A percentile compares a stretch with the other conserved stretches of the same genome.
Evolutionary conservation across 2,888 invertebrate genomes (phyloP).

Genomic region (Dasypolia templi): DNA sequence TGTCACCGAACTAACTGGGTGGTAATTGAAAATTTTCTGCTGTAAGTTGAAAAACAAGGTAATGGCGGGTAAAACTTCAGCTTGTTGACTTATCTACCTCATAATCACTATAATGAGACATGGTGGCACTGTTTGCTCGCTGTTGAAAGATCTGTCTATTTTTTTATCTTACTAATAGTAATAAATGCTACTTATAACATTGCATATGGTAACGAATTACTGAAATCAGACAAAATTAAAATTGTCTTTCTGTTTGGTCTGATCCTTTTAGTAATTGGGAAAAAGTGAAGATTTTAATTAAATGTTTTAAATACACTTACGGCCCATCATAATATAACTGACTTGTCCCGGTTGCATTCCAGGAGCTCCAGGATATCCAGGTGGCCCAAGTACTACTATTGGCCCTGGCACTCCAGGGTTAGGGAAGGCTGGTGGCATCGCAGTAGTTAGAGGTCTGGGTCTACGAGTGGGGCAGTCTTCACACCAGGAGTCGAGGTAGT

Average conservation of each 20-base stretch:
- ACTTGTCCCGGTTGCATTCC: constrained; percentile 10
- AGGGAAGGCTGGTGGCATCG: constrained; percentile 10
- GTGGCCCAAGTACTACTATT: not conserved
- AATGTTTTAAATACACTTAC: constrained; percentile 26
- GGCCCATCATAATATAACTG: constrained; percentile 29
- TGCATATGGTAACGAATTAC: not conserved
- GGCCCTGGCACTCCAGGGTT: constrained; percentile 16
- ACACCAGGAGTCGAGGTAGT: constrained; percentile 47
- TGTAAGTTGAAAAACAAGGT: not conserved
- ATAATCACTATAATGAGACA: not conserved
- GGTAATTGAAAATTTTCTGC: not conserved
- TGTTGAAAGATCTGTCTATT: not conserved
- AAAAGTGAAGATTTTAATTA: not conserved
- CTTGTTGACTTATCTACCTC: not conserved
- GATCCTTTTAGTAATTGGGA: not conserved
- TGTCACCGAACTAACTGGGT: not conserved
- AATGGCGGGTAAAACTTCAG: not conserved
- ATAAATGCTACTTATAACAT: not conserved
- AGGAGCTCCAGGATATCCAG: constrained; percentile 8
- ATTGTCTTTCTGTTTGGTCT: not conserved
- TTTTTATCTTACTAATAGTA: not conserved
- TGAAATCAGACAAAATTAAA: too few species aligned
- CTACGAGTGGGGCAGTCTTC: constrained; percentile 30
- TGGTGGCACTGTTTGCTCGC: not conserved
- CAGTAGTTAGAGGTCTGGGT: constrained; percentile 56